Evolutionary conservation across 2,113 vertebrate species (phyloP).

Genomic region (Narcine bancroftii): DNA sequence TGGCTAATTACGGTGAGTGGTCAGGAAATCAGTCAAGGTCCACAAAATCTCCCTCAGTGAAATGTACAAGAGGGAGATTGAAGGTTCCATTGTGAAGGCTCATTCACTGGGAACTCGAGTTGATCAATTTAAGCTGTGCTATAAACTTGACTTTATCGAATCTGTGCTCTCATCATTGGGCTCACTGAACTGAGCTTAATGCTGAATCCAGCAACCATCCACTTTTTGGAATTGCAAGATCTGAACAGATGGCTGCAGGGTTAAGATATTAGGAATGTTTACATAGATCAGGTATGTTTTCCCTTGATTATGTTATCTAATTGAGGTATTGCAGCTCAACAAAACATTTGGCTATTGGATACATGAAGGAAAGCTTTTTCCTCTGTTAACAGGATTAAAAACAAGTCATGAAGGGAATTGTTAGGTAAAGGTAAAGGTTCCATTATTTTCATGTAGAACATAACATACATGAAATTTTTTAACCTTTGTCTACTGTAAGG

Average conservation of each 20-base stretch:
- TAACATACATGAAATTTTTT: too few relatives aligned
- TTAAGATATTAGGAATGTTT: neutral
- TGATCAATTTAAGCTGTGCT: neutral
- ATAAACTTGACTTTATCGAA: neutral
- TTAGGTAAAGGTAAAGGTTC: too few relatives aligned
- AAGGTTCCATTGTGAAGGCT: neutral
- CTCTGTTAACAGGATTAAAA: neutral
- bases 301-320: neutral
- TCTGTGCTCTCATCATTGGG: neutral
- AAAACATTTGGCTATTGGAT: neutral
- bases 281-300: neutral
- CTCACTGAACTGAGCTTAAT: neutral
- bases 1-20: neutral
- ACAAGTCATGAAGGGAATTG: neutral
- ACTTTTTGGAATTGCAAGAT: neutral
- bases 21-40: neutral
- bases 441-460: too few relatives aligned
- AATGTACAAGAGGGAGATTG: too few relatives aligned
- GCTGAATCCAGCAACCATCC: too few relatives aligned
- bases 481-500: too few relatives aligned
- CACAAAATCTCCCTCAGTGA: neutral
- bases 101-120: neutral
- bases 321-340: neutral
- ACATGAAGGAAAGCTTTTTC: neutral
- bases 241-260: neutral